phyloP scores from a whole-genome alignment of 30 jellyfish, hydroid and myxozoan species.

The Aurelia aurita region DNA sequence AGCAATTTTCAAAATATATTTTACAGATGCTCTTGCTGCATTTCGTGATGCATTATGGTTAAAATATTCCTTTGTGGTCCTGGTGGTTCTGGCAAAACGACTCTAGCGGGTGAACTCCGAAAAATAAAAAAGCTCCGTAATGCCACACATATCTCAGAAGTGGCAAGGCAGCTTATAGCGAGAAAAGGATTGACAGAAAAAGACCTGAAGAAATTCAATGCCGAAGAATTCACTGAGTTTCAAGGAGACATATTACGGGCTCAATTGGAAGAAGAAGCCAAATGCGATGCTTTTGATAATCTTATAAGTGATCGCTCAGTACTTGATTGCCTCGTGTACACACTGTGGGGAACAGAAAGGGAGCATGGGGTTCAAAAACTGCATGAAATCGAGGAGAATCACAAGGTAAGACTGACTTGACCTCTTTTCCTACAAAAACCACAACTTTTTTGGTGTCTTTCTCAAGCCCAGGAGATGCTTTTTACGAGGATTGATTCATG shows the following conservation, averaged over 20 bases:
- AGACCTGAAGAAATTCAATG: conserved; percentile 12
- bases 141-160: conserved; percentile 20
- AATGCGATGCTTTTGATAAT: background rate
- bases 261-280: conserved; percentile 36
- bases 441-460: no score
- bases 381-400: background rate
- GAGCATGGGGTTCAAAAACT: background rate
- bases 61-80: conserved; percentile 53
- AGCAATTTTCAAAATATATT: no score
- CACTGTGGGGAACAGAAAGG: conserved; percentile 31
- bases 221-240: conserved; percentile 8
- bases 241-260: conserved; percentile 24
- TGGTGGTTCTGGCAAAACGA: conserved; percentile 64
- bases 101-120: background rate
- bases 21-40: no score
- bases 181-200: background rate
- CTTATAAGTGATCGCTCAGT: conserved; percentile 41
- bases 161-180: conserved; percentile 36
- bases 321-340: conserved; percentile 50
- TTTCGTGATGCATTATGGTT: conserved; percentile 14
- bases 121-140: background rate
- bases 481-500: no score
- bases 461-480: no score
- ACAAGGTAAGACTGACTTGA: no score
- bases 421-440: no score